phyloP scores from a whole-genome alignment of 2,888 invertebrate genomes.

The Tineola bisselliella region DNA sequence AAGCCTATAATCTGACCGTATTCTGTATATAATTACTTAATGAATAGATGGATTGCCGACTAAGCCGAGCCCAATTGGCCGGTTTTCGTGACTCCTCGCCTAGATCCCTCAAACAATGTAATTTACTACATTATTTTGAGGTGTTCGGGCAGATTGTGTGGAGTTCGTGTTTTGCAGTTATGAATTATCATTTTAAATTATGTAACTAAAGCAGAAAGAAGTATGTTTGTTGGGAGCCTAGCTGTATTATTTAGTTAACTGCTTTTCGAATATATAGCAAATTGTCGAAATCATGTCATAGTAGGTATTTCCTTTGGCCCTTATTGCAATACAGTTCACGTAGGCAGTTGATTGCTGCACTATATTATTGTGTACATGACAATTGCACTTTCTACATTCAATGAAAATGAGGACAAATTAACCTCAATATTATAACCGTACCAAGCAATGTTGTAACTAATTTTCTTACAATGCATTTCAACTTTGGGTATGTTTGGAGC shows the following conservation, averaged over 20 bases:
- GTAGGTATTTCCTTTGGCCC: background rate
- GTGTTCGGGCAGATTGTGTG: background rate
- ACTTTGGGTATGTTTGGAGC: background rate
- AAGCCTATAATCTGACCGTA: background rate
- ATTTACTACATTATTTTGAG: background rate
- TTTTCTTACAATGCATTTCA: constrained; percentile 2
- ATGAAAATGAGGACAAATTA: constrained; percentile 20
- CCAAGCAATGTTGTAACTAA: background rate
- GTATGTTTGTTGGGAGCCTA: no score
- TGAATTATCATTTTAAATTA: background rate
- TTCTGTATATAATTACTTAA: constrained; percentile 34
- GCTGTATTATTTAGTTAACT: background rate
- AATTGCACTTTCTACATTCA: constrained; percentile 22
- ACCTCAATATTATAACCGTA: constrained; percentile 3
- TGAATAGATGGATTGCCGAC: constrained; percentile 24
- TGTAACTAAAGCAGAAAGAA: no score
- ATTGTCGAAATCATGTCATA: no score
- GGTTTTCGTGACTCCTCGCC: background rate
- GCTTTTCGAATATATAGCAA: background rate
- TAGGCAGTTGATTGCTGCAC: background rate
- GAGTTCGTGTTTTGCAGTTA: background rate
- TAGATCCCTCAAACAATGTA: background rate
- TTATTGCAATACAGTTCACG: background rate
- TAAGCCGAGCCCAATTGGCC: background rate
- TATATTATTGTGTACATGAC: constrained; percentile 3